These are phyloP conservation scores for Pagetopsis macropterus DNA, from an alignment of 2,797 vertebrate genomes.

Conservation along the genomic window DNA sequence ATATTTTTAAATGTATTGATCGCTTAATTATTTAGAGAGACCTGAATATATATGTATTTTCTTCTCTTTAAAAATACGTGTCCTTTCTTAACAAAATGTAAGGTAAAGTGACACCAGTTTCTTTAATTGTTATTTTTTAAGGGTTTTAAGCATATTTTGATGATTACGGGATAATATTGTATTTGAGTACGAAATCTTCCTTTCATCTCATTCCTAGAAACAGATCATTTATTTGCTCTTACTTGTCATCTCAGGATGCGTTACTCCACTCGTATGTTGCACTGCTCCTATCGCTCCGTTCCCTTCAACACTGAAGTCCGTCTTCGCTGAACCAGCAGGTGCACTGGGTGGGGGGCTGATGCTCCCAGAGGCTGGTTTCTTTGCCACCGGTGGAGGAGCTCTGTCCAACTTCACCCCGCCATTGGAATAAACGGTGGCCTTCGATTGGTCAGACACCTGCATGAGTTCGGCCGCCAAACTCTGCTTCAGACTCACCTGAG, in stretches of 20 bases:
- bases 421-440: conserved; percentile 58
- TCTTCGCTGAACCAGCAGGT: conserved; percentile 52
- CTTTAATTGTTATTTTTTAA: too few species aligned
- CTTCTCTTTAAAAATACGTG: too few species aligned
- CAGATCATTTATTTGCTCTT: conserved; percentile 47
- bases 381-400: conserved; percentile 93
- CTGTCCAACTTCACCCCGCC: conserved; percentile 83
- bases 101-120: too few species aligned
- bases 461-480: conserved; percentile 89
- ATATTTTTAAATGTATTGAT: too few species aligned
- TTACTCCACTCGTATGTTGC: conserved; percentile 65
- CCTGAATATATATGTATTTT: too few species aligned
- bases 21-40: too few species aligned
- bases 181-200: too few species aligned
- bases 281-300: conserved; percentile 56
- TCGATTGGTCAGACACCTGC: conserved; percentile 86
- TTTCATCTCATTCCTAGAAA: too few species aligned
- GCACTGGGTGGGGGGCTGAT: conserved; percentile 58
- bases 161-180: too few species aligned
- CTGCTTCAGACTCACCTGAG: conserved; percentile 86
- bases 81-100: too few species aligned
- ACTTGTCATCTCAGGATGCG: conserved; percentile 76
- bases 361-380: conserved; percentile 84
- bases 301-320: conserved; percentile 75
- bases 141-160: too few species aligned